A percentile compares a stretch with the other conserved stretches of the same genome.
phyloP scores from a whole-genome alignment of 1,140 invertebrate species.

The Drosophila nannoptera region DNA sequence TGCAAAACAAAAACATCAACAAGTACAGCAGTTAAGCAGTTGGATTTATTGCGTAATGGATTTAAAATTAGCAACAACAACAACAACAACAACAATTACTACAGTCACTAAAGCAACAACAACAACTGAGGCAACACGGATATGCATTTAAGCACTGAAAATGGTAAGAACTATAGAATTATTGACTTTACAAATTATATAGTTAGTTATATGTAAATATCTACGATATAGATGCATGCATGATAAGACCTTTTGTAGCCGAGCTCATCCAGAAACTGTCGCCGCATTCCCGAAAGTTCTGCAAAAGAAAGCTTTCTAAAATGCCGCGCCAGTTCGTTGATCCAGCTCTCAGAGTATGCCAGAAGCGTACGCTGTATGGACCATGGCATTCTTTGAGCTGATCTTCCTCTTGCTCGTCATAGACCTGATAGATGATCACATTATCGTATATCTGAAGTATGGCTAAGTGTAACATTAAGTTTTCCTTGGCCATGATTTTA shows the following conservation, averaged over 20 bases:
- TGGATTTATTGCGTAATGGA: conserved; percentile 77
- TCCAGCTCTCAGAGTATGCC: conserved; percentile 3
- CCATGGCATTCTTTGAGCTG: neutral
- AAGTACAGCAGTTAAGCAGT: conserved; percentile 39
- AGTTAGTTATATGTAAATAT: neutral
- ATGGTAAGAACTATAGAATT: conserved; percentile 49
- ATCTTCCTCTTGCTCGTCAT: neutral
- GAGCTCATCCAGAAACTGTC: neutral
- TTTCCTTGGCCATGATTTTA: neutral
- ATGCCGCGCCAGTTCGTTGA: conserved; percentile 8
- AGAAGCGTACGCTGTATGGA: conserved; percentile 1
- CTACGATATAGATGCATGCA: too few species aligned
- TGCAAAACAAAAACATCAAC: conserved; percentile 32
- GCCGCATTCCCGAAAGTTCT: conserved; percentile 50
- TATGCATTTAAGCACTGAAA: conserved; percentile 68
- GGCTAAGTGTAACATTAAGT: too few species aligned
- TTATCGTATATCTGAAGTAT: neutral
- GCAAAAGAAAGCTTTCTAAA: conserved; percentile 43
- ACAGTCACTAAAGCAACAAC: conserved; percentile 24
- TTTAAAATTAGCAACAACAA: conserved; percentile 68
- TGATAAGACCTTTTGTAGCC: too few species aligned
- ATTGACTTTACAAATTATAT: too few species aligned
- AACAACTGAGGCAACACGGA: conserved; percentile 47
- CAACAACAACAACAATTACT: conserved; percentile 35
- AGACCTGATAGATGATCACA: neutral